These are phyloP conservation scores for Cepaea nemoralis DNA, from an alignment of 1,140 invertebrate genomes.

Conservation along the genomic window DNA sequence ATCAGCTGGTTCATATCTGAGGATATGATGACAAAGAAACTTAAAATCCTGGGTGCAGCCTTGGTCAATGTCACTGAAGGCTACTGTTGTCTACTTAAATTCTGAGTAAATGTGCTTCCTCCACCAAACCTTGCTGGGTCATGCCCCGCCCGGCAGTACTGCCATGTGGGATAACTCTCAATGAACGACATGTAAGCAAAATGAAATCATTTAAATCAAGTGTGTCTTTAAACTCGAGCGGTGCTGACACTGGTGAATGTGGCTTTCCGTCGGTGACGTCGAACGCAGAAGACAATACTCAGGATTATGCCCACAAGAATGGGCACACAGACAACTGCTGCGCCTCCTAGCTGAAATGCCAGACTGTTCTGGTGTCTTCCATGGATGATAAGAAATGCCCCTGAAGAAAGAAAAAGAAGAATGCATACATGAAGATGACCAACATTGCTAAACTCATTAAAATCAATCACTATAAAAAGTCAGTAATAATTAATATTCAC, in stretches of 20 bases:
- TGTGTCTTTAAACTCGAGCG: background rate
- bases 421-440: background rate
- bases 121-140: background rate
- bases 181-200: background rate
- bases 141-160: background rate
- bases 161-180: background rate
- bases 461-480: no score
- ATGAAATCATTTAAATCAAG: background rate
- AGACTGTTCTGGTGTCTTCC: constrained; percentile 34
- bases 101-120: background rate
- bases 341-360: constrained; percentile 42
- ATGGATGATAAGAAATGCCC: constrained; percentile 46
- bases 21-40: no score
- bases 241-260: constrained; percentile 36
- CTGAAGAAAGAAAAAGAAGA: constrained; percentile 30
- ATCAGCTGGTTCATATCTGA: no score
- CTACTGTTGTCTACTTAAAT: no score
- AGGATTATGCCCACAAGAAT: constrained; percentile 32
- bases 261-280: constrained; percentile 26
- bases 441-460: no score
- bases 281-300: constrained; percentile 39
- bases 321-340: constrained; percentile 39
- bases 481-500: no score
- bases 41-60: no score
- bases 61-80: no score